A percentile compares a stretch with the other conserved stretches of the same genome.
These are phyloP conservation scores for Engystomops pustulosus DNA, from an alignment of 2,113 vertebrate genomes.

Conservation along the genomic window DNA sequence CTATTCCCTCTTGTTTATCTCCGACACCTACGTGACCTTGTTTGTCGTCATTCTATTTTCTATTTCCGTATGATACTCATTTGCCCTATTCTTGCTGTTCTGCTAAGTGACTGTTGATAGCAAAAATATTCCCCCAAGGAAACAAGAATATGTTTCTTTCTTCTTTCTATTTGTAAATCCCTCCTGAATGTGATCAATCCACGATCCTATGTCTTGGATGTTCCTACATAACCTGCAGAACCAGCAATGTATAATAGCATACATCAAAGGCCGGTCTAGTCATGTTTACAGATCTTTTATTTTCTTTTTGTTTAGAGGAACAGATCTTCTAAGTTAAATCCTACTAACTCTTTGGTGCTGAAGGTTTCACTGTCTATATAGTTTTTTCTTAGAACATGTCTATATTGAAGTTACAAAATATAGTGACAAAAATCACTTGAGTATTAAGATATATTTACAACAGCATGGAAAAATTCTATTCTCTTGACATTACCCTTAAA, in stretches of 20 bases:
- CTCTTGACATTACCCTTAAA: too few relatives aligned
- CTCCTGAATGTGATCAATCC: slow-evolving; percentile 46
- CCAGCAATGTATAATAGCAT: not conserved
- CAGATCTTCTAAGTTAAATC: not conserved
- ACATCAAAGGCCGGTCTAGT: not conserved
- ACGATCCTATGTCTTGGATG: slow-evolving; percentile 33
- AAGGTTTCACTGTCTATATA: too few relatives aligned
- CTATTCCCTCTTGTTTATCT: slow-evolving; percentile 26
- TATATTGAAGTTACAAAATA: not conserved
- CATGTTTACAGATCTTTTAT: not conserved
- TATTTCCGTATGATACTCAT: slow-evolving; percentile 31
- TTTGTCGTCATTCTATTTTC: slow-evolving; percentile 28
- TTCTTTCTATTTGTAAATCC: slow-evolving; percentile 41
- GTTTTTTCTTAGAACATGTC: too few relatives aligned
- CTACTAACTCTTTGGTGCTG: too few relatives aligned
- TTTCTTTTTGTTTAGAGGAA: slow-evolving; percentile 11
- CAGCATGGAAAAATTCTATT: too few relatives aligned
- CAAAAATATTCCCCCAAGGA: slow-evolving; percentile 39
- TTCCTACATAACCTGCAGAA: slow-evolving; percentile 29
- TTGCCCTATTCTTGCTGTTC: slow-evolving; percentile 45
- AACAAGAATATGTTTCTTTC: slow-evolving; percentile 41
- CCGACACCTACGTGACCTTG: slow-evolving; percentile 44
- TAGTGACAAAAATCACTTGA: too few relatives aligned
- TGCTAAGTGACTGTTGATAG: slow-evolving; percentile 46
- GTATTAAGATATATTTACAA: too few relatives aligned